Base-by-base conservation (phyloP, 2,888 invertebrate species). In the Dastarcus helophoroides region DNA sequence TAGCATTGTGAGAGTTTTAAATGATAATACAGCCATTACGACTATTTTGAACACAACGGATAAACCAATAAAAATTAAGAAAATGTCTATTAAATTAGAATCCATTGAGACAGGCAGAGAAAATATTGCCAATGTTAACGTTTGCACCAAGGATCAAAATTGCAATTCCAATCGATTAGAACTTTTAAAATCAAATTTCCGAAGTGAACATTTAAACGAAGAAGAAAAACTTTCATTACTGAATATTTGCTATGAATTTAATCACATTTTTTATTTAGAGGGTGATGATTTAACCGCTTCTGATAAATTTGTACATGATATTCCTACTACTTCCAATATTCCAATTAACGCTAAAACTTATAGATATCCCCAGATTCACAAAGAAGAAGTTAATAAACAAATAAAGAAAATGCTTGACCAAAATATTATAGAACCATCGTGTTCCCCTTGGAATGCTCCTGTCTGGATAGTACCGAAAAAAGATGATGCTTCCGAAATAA, bases 391-490 rank as follows among this genome's bases (percentile, higher is more conserved):
- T 9, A 33, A 48, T 7, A 40, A 36, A 16, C 46, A 52, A 42
- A 46, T 52, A 6, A 2, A 32, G 2, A 41, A 47, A 38, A 48
- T 45, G 40, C 21, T 43, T 16, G 27, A 36, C 24, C 36, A 50
- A 36, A 33, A 40, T 12, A 50, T 51, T 16, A 48, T 51, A 17
- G 32, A 35, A 42, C 35, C 37, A 12, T 44, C 43, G 1, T 40
- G 26, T 30, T 47, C 40, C 14, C 47, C 46, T 4, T 50, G 41
- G 33, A 40, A 37, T 25, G 36, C 39, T 5, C 43, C 47, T 11
- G 21, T 44, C 2, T 43, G 42, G 41, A 33, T 48, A 4, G 43
- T 47, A 10, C 50, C 52, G 0, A 56, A 57, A 34, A 56, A 54
- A 35, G 10, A 25, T 8, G 43, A 44, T 26, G 40, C 41, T 1